Conservation (phyloP, 2,113 vertebrate genomes). For the Cephalopholis sonnerati region DNA sequence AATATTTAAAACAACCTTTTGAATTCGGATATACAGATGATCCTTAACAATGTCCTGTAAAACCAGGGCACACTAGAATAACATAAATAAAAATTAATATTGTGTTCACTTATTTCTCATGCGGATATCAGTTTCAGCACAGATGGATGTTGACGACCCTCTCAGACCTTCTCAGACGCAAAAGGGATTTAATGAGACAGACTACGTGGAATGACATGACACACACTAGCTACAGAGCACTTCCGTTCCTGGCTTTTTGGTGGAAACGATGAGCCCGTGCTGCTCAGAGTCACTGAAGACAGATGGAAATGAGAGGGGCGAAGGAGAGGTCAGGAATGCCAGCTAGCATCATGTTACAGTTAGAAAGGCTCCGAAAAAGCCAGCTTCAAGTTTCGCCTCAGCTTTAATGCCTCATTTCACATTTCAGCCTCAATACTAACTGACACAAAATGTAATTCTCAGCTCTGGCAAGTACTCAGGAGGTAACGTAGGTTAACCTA, state of each 20-base stretch:
- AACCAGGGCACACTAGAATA: not conserved
- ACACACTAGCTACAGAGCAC: not conserved
- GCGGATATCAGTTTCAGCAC: slow-evolving; percentile 24
- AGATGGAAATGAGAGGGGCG: slow-evolving; percentile 29
- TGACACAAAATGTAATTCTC: slow-evolving; percentile 36
- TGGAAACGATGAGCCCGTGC: slow-evolving; percentile 6
- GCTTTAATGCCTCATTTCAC: slow-evolving; percentile 26
- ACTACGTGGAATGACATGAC: slow-evolving; percentile 11
- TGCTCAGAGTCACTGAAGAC: slow-evolving; percentile 27
- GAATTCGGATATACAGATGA: not conserved
- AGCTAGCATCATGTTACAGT: slow-evolving; percentile 44
- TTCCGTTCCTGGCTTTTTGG: not conserved
- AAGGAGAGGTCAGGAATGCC: slow-evolving; percentile 51
- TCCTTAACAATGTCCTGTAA: not conserved
- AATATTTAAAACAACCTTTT: slow-evolving; percentile 20
- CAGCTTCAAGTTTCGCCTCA: slow-evolving; percentile 39
- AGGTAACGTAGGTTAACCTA: not conserved
- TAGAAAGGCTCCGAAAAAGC: slow-evolving; percentile 23
- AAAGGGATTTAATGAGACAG: slow-evolving; percentile 20
- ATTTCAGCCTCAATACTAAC: slow-evolving; percentile 17
- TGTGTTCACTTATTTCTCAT: not conserved
- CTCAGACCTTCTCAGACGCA: slow-evolving; percentile 1
- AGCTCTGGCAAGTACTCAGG: slow-evolving; percentile 5
- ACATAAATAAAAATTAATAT: slow-evolving; percentile 32
- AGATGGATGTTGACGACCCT: slow-evolving; percentile 16